phyloP scores from a whole-genome alignment of 1,140 invertebrate genomes.

The Eufriesea mexicana region DNA sequence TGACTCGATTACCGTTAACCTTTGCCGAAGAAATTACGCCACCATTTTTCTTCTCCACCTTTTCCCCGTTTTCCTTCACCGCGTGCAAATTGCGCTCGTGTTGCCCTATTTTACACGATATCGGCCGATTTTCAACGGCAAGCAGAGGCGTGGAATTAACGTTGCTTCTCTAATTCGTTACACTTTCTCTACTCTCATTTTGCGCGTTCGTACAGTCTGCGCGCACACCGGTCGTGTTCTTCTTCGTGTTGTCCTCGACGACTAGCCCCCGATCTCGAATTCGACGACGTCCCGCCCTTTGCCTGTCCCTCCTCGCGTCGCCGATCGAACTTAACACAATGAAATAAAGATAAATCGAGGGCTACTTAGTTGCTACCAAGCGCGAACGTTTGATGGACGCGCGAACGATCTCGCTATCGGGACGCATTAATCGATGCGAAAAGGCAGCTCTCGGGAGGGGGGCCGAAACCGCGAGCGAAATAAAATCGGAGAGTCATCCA shows the following conservation, averaged over 20 bases:
- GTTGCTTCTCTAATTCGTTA: not conserved
- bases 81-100: too few species aligned
- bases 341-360: constrained; percentile 17
- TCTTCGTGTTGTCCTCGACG: not conserved
- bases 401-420: constrained; percentile 6
- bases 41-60: too few species aligned
- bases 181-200: not conserved
- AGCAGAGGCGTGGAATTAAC: not conserved
- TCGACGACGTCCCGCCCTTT: constrained; percentile 2
- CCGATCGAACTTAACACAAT: not conserved
- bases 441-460: not conserved
- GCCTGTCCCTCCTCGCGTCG: not conserved
- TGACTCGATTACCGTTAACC: not conserved
- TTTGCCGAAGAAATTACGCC: not conserved
- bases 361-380: constrained; percentile 22
- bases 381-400: not conserved
- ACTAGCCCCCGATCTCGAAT: not conserved
- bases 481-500: constrained; percentile 33
- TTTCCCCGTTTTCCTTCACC: too few species aligned
- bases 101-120: too few species aligned
- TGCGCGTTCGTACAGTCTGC: too few species aligned
- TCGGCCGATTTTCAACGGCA: not conserved
- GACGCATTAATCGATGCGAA: constrained; percentile 28
- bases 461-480: not conserved
- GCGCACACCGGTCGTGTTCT: too few species aligned